phyloP scores from a whole-genome alignment of 2,888 invertebrate species.

The Cephus runcator region DNA sequence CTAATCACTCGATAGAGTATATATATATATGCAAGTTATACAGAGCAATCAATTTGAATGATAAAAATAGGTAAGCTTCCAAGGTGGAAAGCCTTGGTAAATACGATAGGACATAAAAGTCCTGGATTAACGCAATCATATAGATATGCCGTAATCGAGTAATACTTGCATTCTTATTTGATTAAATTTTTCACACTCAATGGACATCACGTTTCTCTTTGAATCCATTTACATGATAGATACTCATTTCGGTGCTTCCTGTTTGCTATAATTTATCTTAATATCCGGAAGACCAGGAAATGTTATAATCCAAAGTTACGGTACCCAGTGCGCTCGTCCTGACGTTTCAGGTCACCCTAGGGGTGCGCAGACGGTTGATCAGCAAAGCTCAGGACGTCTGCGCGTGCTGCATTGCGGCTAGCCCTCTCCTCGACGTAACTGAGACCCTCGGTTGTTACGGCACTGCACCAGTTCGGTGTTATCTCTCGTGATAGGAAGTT shows the following conservation, averaged over 20 bases:
- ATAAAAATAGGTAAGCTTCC: background rate
- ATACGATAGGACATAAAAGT: too few relatives aligned
- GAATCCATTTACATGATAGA: background rate
- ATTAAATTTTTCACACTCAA: background rate
- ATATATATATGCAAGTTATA: background rate
- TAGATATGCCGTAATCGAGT: too few relatives aligned
- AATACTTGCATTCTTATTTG: background rate
- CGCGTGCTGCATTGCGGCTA: slow-evolving; percentile 58
- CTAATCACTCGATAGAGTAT: background rate
- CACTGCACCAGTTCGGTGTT: slow-evolving; percentile 38
- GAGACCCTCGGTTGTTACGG: slow-evolving; percentile 39
- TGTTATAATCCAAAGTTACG: background rate
- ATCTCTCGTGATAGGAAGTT: slow-evolving; percentile 16
- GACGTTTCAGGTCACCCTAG: slow-evolving; percentile 24
- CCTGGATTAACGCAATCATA: too few relatives aligned
- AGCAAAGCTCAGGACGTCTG: slow-evolving; percentile 50
- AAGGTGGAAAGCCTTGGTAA: background rate
- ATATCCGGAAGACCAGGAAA: background rate
- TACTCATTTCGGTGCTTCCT: background rate
- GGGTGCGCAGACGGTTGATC: slow-evolving; percentile 42
- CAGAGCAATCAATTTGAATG: background rate
- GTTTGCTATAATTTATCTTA: background rate
- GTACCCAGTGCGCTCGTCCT: slow-evolving; percentile 12
- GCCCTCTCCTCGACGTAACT: slow-evolving; percentile 32
- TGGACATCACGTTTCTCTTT: background rate